phyloP scores from a whole-genome alignment of 2,113 vertebrate species.

The Gopherus flavomarginatus region DNA sequence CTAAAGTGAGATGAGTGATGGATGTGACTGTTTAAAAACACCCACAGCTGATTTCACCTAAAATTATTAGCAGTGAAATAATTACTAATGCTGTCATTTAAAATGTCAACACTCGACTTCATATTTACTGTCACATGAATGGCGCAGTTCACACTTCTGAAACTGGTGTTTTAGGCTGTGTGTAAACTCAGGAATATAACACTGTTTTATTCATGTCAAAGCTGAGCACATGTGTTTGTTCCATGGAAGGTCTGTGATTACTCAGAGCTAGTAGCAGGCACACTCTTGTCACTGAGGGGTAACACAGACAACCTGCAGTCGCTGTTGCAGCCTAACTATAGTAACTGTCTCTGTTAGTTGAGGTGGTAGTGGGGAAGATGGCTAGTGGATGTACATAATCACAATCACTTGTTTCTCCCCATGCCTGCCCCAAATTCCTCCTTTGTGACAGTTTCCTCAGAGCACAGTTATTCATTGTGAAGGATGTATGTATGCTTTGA shows the following conservation, averaged over 20 bases:
- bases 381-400: neutral
- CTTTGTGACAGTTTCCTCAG: neutral
- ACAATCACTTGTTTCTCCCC: neutral
- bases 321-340: neutral
- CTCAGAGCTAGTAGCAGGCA: neutral
- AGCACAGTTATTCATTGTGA: no score
- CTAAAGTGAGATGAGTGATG: neutral
- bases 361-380: rapidly evolving
- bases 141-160: neutral
- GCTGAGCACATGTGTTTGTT: neutral
- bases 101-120: rapidly evolving
- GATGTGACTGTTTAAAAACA: neutral
- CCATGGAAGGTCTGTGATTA: neutral
- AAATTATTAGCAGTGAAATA: neutral
- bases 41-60: rapidly evolving
- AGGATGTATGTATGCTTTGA: neutral
- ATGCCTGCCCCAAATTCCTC: rapidly evolving
- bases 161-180: rapidly evolving
- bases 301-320: slow-evolving; percentile 29
- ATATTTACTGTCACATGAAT: neutral
- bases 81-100: rapidly evolving
- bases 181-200: neutral
- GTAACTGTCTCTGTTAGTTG: neutral
- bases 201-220: rapidly evolving
- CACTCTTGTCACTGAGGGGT: slow-evolving; percentile 51